Evolutionary conservation across 2,797 vertebrate genomes (phyloP), one percentile per base, ranked within the genome.

Genomic region (Pseudotriccus pelzelni): DNA sequence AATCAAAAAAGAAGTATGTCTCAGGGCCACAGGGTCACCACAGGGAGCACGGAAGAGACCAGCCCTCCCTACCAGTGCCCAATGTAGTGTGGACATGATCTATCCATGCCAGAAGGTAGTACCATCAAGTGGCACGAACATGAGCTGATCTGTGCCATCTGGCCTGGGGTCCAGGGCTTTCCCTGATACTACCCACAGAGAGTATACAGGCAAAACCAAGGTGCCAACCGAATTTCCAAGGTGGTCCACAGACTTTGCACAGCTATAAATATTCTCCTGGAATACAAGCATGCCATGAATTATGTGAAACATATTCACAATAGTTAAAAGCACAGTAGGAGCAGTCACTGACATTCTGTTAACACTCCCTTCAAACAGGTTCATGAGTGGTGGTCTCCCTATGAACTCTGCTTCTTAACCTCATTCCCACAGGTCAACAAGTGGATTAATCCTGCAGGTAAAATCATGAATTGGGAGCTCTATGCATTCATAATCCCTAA

Each of bases 401-500:
- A 32, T 17, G 56, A 93, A 78, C 49, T 84, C 80, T 55, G 79
- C 34, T 60, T 39, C 55, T 69, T 83, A 60, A 77, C 58, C n/a
- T 91, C 27, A 2, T 83, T 85, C 17, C 47, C 52, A 14, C 32
- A 79, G 46, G 59, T 68, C 78, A 93, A 81, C 34, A 76, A 47
- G 49, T 44, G 7, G 59, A 89, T 88, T 76, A 93, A 90, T 85
- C 39, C 92, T 86, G 55, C 68, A 34, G 30, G 63, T 41, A 70
- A 94, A 92, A 91, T 36, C 10, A 6, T 36, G 43, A 84, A 73
- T 47, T 47, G 37, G 23, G 52, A 94, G 22, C 18, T 79, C 76
- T 82, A 37, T 11, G 55, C 8, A 37, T 75, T 82, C 72, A 37
- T 78, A 96, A 92, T 89, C 83, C 72, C 66, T 15, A 80, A 91